Evolutionary conservation across 2,888 invertebrate species (phyloP).

Genomic region (Petrolisthes manimaculis): DNA sequence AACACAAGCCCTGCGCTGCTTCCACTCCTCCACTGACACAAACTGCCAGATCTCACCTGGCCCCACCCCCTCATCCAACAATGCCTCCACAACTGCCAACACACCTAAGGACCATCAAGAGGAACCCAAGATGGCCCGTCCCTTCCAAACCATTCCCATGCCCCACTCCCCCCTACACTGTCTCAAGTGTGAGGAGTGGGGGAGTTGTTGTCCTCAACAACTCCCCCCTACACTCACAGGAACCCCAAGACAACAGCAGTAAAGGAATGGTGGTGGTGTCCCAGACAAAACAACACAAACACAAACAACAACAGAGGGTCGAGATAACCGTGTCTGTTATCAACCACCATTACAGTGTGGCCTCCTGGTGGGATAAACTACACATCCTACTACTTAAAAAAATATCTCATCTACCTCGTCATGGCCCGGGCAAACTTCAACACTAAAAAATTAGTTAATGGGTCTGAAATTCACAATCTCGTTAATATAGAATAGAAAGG

Average conservation of each 20-base stretch:
- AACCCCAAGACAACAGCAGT: not conserved
- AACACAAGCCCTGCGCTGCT: conserved; percentile 59
- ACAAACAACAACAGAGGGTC: conserved; percentile 58
- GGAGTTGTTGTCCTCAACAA: no score
- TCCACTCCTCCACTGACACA: conserved; percentile 29
- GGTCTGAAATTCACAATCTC: not conserved
- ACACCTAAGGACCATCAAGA: conserved; percentile 32
- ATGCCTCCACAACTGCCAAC: conserved; percentile 5
- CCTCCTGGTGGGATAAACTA: conserved; percentile 81
- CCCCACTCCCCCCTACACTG: conserved; percentile 78
- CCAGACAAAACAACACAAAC: not conserved
- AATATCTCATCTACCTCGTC: conserved; percentile 82
- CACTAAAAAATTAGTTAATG: conserved; percentile 71
- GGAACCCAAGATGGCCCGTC: conserved; percentile 85
- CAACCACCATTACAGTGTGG: conserved; percentile 58
- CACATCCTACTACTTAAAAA: conserved; percentile 86
- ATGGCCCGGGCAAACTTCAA: conserved; percentile 82
- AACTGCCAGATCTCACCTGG: conserved; percentile 12
- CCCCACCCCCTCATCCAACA: not conserved
- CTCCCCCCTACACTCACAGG: conserved; percentile 61
- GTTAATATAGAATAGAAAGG: no score
- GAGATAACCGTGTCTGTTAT: conserved; percentile 66
- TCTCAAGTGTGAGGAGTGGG: no score
- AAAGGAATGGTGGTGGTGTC: conserved; percentile 29
- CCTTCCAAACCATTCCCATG: conserved; percentile 85